Evolutionary conservation across 2,888 invertebrate genomes (phyloP).

Genomic region (Calameuta filiformis): DNA sequence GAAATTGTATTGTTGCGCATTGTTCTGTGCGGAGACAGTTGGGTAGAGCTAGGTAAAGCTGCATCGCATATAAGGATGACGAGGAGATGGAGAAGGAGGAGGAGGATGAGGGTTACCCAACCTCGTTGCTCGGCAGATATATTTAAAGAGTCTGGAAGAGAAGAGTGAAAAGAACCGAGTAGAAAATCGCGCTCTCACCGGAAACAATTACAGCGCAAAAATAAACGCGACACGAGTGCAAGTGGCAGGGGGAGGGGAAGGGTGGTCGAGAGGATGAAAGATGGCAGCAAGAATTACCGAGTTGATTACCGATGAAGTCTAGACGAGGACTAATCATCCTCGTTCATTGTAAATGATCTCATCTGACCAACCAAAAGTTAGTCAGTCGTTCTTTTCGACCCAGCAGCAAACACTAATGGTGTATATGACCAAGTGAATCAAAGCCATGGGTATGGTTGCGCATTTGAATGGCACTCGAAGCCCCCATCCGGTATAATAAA

Average conservation of each 20-base stretch:
- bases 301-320: background rate
- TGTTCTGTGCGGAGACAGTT: background rate
- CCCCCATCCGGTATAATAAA: constrained; percentile 43
- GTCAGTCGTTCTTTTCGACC: background rate
- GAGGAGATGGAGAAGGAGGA: too few species aligned
- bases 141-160: background rate
- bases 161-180: background rate
- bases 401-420: background rate
- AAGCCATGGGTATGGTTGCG: constrained; percentile 37
- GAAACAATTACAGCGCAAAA: background rate
- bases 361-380: background rate
- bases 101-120: background rate
- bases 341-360: background rate
- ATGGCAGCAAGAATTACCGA: background rate
- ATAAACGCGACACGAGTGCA: background rate
- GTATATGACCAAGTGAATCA: background rate
- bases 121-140: background rate
- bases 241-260: background rate
- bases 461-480: constrained; percentile 48
- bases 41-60: background rate
- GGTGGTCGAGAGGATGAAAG: background rate
- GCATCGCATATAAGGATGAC: background rate
- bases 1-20: background rate
- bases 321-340: background rate
- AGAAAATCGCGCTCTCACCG: background rate